Evolutionary conservation across 2,113 vertebrate species (phyloP), one percentile per base, ranked within the genome.

Genomic region (Atractosteus spatula): DNA sequence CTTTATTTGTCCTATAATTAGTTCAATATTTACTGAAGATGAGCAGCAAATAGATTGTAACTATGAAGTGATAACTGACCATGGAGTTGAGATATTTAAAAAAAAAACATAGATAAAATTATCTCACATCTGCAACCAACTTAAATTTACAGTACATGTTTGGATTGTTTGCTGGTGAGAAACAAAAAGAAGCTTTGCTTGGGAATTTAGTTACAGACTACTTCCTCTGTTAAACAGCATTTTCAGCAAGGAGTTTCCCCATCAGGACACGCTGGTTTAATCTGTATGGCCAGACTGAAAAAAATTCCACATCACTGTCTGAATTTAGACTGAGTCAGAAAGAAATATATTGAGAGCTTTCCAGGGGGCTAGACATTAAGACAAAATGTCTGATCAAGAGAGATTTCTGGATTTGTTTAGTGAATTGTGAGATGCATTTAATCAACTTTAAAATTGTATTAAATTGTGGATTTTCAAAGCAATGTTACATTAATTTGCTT

Each of bases 231-330:
- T 59, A 6, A 8, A 59, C 57, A 59, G 57, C 12, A 11, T 16
- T 29, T 16, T n/a, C 57, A 13, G n/a, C 14, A 54, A 55, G 51
- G 66, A 55, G 47, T 68, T 68, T 54, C 66, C 45, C 51, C 2
- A 54, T 68, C 45, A 54, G 12, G 66, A 45, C 66, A 68, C 44
- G n/a, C 44, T 16, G 13, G 66, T 68, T 68, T 68, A 68, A 68
- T 68, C 66, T 51, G n/a, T 59, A 51, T 3, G 47, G 66, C n/a
- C 47, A 68, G 66, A 68, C 66, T 45, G 66, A 10, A 54, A 68
- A 13, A 68, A 68, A 68, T 68, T 68, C 66, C 66, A 68, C 66
- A 68, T 55, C 66, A 68, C 66, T 68, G 66, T 68, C 66, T 68
- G 66, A 68, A 68, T 55, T 55, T 68, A 68, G 54, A 54, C 66